phyloP scores from a whole-genome alignment of 1,140 invertebrate species.

The Panulirus ornatus region DNA sequence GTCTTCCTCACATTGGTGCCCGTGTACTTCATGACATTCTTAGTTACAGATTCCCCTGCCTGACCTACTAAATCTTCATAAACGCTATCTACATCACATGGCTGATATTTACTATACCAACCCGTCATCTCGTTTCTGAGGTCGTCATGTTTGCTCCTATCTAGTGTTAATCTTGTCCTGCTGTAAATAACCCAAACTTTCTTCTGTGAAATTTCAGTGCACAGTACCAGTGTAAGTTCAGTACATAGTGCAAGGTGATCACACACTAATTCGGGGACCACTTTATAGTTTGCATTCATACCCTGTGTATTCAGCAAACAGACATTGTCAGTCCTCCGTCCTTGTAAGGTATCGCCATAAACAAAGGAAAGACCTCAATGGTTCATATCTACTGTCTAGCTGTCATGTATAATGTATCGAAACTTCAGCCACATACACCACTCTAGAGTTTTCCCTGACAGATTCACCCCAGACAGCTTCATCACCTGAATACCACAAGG shows the following conservation, averaged over 20 bases:
- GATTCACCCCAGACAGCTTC: too few species aligned
- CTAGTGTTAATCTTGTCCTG: too few species aligned
- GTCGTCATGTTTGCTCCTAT: not conserved
- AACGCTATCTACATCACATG: not conserved
- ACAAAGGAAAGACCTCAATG: too few species aligned
- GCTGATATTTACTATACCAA: not conserved
- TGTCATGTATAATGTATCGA: too few species aligned
- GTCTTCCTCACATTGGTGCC: not conserved
- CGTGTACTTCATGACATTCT: too few species aligned
- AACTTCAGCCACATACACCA: too few species aligned
- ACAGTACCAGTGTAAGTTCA: too few species aligned
- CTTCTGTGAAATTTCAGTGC: not conserved
- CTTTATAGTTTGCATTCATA: not conserved
- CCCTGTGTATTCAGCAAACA: not conserved
- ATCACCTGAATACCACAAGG: too few species aligned
- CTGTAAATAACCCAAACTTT: too few species aligned
- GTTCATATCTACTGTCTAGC: too few species aligned
- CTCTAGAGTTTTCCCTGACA: too few species aligned
- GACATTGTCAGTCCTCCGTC: not conserved
- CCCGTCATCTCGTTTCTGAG: not conserved
- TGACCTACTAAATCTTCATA: not conserved
- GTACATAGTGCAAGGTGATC: not conserved
- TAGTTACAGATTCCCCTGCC: not conserved
- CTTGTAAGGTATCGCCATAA: too few species aligned
- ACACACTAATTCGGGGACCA: not conserved